Conservation (phyloP, 2,888 invertebrate genomes). For the Diabrotica balteata region DNA sequence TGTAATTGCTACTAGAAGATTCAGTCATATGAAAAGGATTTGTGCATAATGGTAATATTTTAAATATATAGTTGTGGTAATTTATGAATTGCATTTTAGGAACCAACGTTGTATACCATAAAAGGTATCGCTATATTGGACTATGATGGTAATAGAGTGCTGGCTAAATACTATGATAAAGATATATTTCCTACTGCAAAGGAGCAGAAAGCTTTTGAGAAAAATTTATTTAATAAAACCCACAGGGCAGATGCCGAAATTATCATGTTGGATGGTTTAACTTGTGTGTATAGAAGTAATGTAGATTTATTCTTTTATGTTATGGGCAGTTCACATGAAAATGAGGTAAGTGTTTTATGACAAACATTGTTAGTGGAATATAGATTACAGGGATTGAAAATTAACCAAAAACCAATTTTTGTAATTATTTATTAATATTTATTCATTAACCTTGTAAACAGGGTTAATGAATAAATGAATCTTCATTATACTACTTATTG, state of each 20-base stretch:
- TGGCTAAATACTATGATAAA: conserved; percentile 97
- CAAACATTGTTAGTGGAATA: no score
- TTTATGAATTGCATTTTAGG: conserved; percentile 63
- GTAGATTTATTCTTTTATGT: conserved; percentile 99
- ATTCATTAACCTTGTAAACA: no score
- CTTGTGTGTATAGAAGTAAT: conserved; percentile 96
- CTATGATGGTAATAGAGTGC: conserved; percentile 94
- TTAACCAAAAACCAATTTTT: no score
- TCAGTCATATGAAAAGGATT: no score
- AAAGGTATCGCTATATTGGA: conserved; percentile 98
- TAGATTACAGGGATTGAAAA: no score
- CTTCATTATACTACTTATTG: no score
- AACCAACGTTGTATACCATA: conserved; percentile 91
- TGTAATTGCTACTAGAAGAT: no score
- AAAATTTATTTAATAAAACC: conserved; percentile 96
- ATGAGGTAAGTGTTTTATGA: conserved; percentile 74
- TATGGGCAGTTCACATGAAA: conserved; percentile 96
- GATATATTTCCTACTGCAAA: conserved; percentile 87
- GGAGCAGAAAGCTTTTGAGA: conserved; percentile 97
- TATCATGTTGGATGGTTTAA: conserved; percentile 97
- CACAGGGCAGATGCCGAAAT: conserved; percentile 97
- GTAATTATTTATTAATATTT: no score
- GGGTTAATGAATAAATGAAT: no score
- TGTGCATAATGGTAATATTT: no score
- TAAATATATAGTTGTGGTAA: no score